Conservation (phyloP, 2,888 invertebrate species). For the Mimachlamys varia region DNA sequence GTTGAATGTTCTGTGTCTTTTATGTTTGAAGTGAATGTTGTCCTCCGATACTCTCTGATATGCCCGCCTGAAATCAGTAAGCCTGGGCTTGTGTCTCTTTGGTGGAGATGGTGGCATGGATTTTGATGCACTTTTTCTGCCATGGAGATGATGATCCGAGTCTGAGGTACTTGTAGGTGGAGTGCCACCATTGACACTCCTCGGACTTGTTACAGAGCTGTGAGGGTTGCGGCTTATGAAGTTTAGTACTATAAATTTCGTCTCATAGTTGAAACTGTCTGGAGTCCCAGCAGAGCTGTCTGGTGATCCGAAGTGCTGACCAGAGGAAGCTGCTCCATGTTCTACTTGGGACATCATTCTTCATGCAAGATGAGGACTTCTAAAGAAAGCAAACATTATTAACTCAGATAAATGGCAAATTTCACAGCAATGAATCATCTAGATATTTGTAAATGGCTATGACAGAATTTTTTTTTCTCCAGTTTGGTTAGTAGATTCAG, state of each 20-base stretch:
- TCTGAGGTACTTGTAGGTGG: conserved; percentile 44
- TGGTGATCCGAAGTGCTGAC: not conserved
- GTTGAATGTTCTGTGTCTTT: not conserved
- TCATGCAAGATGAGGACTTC: not conserved
- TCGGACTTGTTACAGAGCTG: conserved; percentile 43
- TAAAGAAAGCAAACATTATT: not conserved
- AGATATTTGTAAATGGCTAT: too few relatives aligned
- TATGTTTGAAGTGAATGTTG: conserved; percentile 57
- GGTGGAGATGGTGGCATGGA: conserved; percentile 39
- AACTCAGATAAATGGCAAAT: too few relatives aligned
- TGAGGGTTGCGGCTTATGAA: conserved; percentile 59
- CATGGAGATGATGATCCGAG: conserved; percentile 43
- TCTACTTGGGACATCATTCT: conserved; percentile 15
- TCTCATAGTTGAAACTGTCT: conserved; percentile 63
- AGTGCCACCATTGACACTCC: conserved; percentile 36
- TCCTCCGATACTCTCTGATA: conserved; percentile 56
- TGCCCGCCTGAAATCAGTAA: not conserved
- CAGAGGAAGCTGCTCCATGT: not conserved
- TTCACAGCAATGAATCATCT: too few relatives aligned
- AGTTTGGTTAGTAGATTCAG: too few relatives aligned
- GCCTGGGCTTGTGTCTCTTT: conserved; percentile 34
- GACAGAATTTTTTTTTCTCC: too few relatives aligned
- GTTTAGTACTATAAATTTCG: conserved; percentile 69
- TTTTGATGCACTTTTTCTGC: conserved; percentile 39
- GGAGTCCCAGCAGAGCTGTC: conserved; percentile 38